These are phyloP conservation scores for Pomacea canaliculata DNA, from an alignment of 2,888 invertebrate genomes.

Conservation along the genomic window DNA sequence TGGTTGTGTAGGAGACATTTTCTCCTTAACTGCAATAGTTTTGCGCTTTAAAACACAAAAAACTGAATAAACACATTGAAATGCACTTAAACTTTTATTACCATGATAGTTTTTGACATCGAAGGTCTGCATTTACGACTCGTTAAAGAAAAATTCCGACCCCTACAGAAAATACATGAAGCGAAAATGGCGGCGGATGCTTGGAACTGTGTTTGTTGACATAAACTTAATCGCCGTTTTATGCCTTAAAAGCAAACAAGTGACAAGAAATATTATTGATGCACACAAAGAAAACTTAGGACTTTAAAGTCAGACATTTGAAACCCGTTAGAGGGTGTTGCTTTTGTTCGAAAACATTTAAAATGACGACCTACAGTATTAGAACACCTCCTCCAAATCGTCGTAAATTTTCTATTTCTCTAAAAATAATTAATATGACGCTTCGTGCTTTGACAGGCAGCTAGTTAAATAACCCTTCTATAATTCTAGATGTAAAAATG, in stretches of 20 bases:
- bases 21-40: background rate
- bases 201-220: conserved; percentile 16
- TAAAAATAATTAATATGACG: background rate
- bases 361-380: conserved; percentile 10
- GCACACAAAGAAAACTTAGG: background rate
- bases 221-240: background rate
- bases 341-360: background rate
- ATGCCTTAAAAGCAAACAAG: background rate
- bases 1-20: no score
- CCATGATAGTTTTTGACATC: background rate
- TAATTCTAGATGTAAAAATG: background rate
- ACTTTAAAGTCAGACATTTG: background rate
- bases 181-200: conserved; percentile 16
- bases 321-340: background rate
- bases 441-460: background rate
- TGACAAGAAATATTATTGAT: background rate
- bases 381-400: conserved; percentile 12
- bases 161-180: background rate
- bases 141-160: background rate
- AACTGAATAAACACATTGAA: no score
- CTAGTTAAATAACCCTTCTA: conserved; percentile 11
- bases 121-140: background rate
- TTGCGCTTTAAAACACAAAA: no score
- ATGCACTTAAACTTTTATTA: no score
- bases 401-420: conserved; percentile 9